Evolutionary conservation across 2,888 invertebrate species (phyloP).

Genomic region (Ochropacha duplaris): DNA sequence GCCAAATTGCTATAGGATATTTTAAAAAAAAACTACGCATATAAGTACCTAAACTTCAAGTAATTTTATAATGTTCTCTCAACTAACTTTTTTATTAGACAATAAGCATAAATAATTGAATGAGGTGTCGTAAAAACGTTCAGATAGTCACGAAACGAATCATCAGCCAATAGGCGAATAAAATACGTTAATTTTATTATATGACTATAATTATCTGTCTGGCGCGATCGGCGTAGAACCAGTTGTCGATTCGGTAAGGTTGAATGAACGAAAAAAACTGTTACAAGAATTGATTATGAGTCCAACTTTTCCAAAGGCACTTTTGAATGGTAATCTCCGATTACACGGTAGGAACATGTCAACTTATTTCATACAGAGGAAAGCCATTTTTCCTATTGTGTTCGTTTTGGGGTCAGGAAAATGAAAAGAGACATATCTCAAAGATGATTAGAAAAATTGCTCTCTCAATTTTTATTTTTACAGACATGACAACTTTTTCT

Average conservation of each 20-base stretch:
- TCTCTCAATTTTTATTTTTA: no score
- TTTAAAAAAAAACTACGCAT: neutral
- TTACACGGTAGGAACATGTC: neutral
- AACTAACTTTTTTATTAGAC: neutral
- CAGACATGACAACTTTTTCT: no score
- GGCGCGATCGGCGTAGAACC: constrained; percentile 3
- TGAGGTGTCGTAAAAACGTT: constrained; percentile 3
- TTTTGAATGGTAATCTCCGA: neutral
- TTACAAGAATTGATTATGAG: neutral
- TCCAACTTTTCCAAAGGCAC: neutral
- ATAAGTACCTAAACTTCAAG: no score
- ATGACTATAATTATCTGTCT: neutral
- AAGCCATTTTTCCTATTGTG: no score
- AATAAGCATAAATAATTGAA: neutral
- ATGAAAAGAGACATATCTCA: no score
- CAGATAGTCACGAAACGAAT: constrained; percentile 2
- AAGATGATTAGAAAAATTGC: no score
- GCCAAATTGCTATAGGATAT: neutral
- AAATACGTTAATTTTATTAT: neutral
- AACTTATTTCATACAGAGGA: neutral
- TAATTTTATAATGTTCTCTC: neutral
- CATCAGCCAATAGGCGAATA: constrained; percentile 1
- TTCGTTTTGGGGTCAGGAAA: no score
- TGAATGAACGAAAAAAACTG: neutral
- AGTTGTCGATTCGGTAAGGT: constrained; percentile 4